Evolutionary conservation across 2,888 invertebrate genomes (phyloP).

Genomic region (Cephus nigrinus): DNA sequence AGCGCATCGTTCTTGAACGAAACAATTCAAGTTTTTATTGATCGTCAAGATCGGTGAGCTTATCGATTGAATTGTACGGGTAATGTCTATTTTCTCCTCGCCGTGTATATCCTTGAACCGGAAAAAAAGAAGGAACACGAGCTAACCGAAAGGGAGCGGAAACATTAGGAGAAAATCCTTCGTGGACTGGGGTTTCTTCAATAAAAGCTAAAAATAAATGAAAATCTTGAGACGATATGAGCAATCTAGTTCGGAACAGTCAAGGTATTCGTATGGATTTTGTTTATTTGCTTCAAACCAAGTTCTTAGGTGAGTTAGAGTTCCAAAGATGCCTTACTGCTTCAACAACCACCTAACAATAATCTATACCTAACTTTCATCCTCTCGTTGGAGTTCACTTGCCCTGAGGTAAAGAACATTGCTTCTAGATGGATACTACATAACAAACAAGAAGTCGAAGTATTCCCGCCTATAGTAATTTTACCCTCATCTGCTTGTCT

Average conservation of each 20-base stretch:
- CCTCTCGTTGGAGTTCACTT: not conserved
- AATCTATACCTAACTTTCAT: constrained; percentile 34
- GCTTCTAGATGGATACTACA: not conserved
- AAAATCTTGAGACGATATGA: not conserved
- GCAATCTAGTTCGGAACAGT: not conserved
- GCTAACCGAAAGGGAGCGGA: not conserved
- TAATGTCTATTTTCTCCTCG: not conserved
- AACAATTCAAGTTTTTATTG: not conserved
- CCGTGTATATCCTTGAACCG: not conserved
- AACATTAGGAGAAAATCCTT: not conserved
- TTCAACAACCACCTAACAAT: constrained; percentile 38
- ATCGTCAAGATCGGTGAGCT: not conserved
- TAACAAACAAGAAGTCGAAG: constrained; percentile 22
- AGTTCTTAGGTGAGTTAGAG: constrained; percentile 22
- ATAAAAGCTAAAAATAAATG: not conserved
- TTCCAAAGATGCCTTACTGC: constrained; percentile 40
- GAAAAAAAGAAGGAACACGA: no score
- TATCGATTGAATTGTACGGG: not conserved
- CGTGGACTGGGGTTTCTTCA: not conserved
- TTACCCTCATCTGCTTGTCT: constrained; percentile 17
- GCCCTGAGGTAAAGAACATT: not conserved
- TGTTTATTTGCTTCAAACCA: not conserved
- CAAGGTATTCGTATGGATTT: not conserved
- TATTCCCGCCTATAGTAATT: constrained; percentile 28
- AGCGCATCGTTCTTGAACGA: not conserved